phyloP scores from a whole-genome alignment of 2,888 invertebrate genomes.

The Troides aeacus region DNA sequence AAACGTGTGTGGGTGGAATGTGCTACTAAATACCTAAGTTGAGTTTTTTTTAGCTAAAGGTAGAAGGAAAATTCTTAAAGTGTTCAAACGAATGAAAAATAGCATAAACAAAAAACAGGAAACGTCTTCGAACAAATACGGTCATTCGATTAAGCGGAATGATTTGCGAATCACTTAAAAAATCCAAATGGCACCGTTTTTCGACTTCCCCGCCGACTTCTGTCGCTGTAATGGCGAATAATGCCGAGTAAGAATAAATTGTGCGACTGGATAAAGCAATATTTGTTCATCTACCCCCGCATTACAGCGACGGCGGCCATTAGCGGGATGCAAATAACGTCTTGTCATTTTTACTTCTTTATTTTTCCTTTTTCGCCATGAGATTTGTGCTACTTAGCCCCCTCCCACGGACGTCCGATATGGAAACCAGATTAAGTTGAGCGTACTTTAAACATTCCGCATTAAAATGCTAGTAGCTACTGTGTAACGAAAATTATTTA shows the following conservation, averaged over 20 bases:
- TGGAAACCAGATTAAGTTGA: conserved; percentile 47
- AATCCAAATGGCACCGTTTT: conserved; percentile 72
- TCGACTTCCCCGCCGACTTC: conserved; percentile 59
- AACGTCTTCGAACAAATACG: conserved; percentile 63
- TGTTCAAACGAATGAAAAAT: background rate
- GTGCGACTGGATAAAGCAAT: conserved; percentile 78
- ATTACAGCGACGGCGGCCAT: conserved; percentile 74
- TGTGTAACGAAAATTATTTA: conserved; percentile 5
- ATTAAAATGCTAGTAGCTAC: conserved; percentile 9
- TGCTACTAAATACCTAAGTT: no score
- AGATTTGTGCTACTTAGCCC: conserved; percentile 54
- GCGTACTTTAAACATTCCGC: conserved; percentile 16
- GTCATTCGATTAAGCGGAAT: conserved; percentile 75
- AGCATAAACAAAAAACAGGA: conserved; percentile 45
- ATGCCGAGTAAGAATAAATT: conserved; percentile 77
- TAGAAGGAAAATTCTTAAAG: no score
- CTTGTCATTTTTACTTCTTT: conserved; percentile 79
- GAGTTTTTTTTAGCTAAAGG: no score
- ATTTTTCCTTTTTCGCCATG: conserved; percentile 64
- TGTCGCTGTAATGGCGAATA: conserved; percentile 71
- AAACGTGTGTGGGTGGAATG: no score
- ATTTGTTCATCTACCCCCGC: conserved; percentile 79
- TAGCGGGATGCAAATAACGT: conserved; percentile 79
- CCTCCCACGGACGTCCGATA: conserved; percentile 52
- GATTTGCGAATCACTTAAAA: conserved; percentile 75